Evolutionary conservation across 2,113 vertebrate species (phyloP), one percentile per base, ranked within the genome.

Genomic region (Progne subis): DNA sequence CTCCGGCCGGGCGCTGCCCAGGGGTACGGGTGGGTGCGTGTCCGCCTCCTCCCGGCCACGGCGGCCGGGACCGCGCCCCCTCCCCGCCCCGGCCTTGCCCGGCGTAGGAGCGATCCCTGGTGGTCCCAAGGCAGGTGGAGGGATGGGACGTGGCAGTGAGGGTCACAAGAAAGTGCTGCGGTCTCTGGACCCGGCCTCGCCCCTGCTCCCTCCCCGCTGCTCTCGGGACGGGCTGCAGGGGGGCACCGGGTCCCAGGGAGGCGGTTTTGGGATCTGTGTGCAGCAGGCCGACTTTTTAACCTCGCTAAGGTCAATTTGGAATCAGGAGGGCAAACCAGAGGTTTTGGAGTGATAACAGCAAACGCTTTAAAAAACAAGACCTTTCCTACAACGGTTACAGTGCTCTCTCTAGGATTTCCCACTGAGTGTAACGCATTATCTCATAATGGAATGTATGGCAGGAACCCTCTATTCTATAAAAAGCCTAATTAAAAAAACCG

Each of bases 111-210:
- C n/a, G n/a, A n/a, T 13, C 39, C 17, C 19, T 18, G 69, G 3
- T 21, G 9, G 1, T 43, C 8, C 15, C 25, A 0, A 0, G 39
- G 43, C 81, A 1, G 85, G 41, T 4, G 56, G 6, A 13, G 61
- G 56, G 59, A 5, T 4, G 41, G 44, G 55, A 8, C 8, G 1
- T 0, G 71, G 55, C 41, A 1, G 26, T 1, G 52, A 15, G 80
- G 43, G 34, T 24, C 50, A 0, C 29, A 1, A 0, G 63, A 26
- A 8, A 18, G 23, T 3, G 28, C 26, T 14, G 60, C 12, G 16
- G 37, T 37, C 34, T 29, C 15, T 13, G 9, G 1, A 70, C 34
- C 26, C 13, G 8, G 47, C 20, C 34, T 4, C 24, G 55, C 37
- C 7, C 72, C 47, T 1, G 28, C 19, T 5, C 41, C 41, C 21